These are phyloP conservation scores for Amiota mariae DNA, from an alignment of 2,888 invertebrate species.

Conservation along the genomic window DNA sequence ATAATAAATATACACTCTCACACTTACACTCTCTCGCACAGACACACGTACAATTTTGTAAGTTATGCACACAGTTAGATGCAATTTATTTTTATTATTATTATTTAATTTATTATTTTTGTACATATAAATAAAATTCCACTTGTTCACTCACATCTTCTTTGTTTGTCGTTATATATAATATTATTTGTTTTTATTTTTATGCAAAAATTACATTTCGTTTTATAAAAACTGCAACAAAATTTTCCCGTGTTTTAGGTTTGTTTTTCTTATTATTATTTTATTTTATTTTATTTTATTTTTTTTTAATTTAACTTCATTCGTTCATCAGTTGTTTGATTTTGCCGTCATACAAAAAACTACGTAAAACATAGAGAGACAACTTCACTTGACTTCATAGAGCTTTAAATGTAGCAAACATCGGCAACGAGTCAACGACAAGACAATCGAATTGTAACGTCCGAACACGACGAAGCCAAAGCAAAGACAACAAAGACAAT, in stretches of 20 bases:
- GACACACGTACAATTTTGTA: neutral
- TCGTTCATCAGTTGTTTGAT: no score
- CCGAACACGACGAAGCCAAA: conserved; percentile 36
- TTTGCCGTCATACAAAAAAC: no score
- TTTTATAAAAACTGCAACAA: no score
- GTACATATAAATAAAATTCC: neutral
- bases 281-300: neutral
- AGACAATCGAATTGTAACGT: conserved; percentile 10
- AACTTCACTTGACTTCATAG: no score
- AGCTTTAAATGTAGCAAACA: no score
- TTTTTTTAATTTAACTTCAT: no score
- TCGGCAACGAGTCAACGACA: no score
- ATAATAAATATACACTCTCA: neutral
- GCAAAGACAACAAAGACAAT: no score
- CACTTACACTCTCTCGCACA: neutral
- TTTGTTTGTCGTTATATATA: neutral
- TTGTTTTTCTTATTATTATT: conserved; percentile 1
- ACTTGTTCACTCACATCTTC: neutral
- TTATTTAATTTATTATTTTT: neutral
- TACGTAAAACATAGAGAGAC: no score
- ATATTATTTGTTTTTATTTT: neutral
- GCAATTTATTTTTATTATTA: neutral
- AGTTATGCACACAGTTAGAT: neutral
- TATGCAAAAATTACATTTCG: neutral
- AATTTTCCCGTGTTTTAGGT: neutral